Evolutionary conservation across 2,797 vertebrate species (phyloP), one percentile per base, ranked within the genome.

Genomic region (Danio choprae): DNA sequence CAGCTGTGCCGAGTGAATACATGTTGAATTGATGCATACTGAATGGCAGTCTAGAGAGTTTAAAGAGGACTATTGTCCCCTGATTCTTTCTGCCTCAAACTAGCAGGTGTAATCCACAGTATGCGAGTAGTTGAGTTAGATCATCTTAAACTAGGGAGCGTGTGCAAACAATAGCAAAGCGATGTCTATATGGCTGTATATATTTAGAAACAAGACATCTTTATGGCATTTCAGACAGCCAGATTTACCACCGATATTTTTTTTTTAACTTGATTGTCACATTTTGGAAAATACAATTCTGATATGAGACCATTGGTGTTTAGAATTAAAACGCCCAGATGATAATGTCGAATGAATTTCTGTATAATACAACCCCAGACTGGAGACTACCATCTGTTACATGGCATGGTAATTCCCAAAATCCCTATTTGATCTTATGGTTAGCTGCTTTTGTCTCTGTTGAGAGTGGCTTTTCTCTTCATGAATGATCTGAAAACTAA

Each of bases 21-120:
- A 15, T 60, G 65, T 76, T 73, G 79, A 90, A 89, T 90, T 88
- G 75, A 77, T 75, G 87, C 88, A 80, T 82, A 87, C 84, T 84
- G 90, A 87, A 86, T 84, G 87, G 84, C 83, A 62, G 83, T 83
- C 87, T 89, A 89, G 86, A 82, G 75, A 67, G 63, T 80, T 46
- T 74, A 58, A 74, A 56, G 40, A 62, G 51, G 8, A 46, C 76
- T 43, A 69, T 83, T 81, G 75, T 82, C 56, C 83, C 50, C 29
- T 13, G 22, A 50, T 80, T 62, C 80, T 55, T 60, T 83, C 78
- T 65, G 85, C 74, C 1, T 50, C 75, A 65, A 76, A 62, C 79
- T 85, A 88, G 90, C 87, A 90, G 85, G 88, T 88, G 88, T 87
- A 87, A 87, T 88, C 75, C 76, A 77, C 59, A 74, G 75, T 86